Evolutionary conservation across 2,888 invertebrate genomes (phyloP).

Genomic region (Drosophila gaucha): DNA sequence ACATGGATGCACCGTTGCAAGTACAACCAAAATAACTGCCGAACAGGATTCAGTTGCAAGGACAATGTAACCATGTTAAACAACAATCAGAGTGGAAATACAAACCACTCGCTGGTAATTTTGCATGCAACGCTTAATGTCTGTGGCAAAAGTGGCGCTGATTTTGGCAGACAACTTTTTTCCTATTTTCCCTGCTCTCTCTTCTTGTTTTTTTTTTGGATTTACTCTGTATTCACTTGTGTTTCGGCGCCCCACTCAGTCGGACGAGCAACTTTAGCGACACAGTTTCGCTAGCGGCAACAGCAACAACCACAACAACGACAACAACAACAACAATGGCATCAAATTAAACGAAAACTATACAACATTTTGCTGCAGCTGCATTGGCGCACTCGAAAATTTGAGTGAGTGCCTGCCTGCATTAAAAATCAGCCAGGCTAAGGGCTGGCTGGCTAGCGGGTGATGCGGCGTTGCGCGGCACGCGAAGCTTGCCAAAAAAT

Average conservation of each 20-base stretch:
- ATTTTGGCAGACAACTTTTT: slow-evolving; percentile 73
- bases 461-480: slow-evolving; percentile 27
- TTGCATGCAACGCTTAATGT: slow-evolving; percentile 82
- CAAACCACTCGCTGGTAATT: slow-evolving; percentile 81
- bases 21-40: slow-evolving; percentile 59
- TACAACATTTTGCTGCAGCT: slow-evolving; percentile 75
- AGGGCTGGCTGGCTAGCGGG: neutral
- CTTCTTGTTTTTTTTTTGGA: neutral
- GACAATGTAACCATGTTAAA: slow-evolving; percentile 79
- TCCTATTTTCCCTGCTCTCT: neutral
- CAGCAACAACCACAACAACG: slow-evolving; percentile 39
- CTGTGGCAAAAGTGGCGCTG: slow-evolving; percentile 78
- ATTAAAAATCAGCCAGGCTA: slow-evolving; percentile 59
- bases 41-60: slow-evolving; percentile 72
- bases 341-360: slow-evolving; percentile 78
- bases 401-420: slow-evolving; percentile 76
- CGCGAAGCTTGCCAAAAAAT: slow-evolving; percentile 68
- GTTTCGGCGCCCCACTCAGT: slow-evolving; percentile 8
- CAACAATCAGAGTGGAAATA: slow-evolving; percentile 81
- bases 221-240: slow-evolving; percentile 30
- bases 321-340: slow-evolving; percentile 43
- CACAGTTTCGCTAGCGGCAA: slow-evolving; percentile 63
- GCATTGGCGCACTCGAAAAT: slow-evolving; percentile 73
- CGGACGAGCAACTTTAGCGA: slow-evolving; percentile 62
- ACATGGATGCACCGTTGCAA: slow-evolving; percentile 57